Percentiles rank a stretch among this genome's conserved stretches.
phyloP scores from a whole-genome alignment of 2,113 vertebrate species.

The Ictidomys tridecemlineatus region DNA sequence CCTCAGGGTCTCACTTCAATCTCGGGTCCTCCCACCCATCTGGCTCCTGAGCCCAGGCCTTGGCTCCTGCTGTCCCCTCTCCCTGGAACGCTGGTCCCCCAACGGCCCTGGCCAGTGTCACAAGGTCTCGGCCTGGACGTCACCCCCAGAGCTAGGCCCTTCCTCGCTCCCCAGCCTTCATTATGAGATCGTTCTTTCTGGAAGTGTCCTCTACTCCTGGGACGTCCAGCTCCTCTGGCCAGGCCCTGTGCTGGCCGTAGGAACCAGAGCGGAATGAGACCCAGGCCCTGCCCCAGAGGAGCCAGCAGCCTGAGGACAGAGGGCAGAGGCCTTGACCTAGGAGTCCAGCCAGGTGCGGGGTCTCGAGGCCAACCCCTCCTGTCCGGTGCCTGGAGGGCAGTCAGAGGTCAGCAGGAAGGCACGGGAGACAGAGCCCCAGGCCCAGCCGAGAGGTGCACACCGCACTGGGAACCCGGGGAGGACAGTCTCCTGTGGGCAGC shows the following conservation, averaged over 20 bases:
- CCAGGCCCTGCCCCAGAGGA: too few species aligned
- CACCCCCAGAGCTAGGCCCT: background rate
- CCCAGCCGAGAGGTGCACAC: background rate
- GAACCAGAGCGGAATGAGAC: rapidly evolving
- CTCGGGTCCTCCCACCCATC: background rate
- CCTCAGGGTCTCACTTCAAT: background rate
- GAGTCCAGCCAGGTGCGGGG: rapidly evolving
- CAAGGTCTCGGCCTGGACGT: background rate
- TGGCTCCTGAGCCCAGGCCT: too few species aligned
- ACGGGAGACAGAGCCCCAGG: background rate
- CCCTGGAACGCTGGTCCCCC: background rate
- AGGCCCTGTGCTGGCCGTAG: background rate
- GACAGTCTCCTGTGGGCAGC: background rate
- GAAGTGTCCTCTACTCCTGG: rapidly evolving
- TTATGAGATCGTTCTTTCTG: rapidly evolving
- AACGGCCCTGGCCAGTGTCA: background rate
- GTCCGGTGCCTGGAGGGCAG: background rate
- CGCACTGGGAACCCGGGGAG: background rate
- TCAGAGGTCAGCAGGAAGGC: background rate
- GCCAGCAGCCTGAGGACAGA: background rate
- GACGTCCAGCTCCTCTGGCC: rapidly evolving
- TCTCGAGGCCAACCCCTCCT: rapidly evolving
- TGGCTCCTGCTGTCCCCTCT: background rate
- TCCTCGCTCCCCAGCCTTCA: rapidly evolving
- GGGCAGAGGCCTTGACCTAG: background rate